phyloP scores from a whole-genome alignment of 2,113 vertebrate species.

The Sminthopsis crassicaudata region DNA sequence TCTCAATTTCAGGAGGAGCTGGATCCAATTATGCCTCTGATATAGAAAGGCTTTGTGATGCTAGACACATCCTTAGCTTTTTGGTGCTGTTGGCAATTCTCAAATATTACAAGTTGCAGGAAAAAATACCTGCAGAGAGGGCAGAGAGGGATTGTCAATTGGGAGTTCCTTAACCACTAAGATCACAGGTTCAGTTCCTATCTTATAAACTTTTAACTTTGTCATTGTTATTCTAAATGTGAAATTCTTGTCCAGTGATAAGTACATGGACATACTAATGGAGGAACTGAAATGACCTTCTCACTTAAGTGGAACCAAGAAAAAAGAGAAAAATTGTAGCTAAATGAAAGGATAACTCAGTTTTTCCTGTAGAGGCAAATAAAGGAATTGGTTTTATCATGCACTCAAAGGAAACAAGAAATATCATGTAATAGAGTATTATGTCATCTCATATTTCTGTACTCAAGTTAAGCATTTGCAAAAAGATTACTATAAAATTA shows the following conservation, averaged over 20 bases:
- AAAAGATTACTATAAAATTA: not conserved
- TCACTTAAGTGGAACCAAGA: not conserved
- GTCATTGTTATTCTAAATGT: not conserved
- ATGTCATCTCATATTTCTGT: not conserved
- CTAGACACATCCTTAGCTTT: not conserved
- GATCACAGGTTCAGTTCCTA: not conserved
- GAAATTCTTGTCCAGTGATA: not conserved
- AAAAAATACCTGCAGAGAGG: not conserved
- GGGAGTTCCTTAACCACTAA: not conserved
- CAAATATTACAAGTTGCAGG: not conserved
- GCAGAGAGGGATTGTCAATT: not conserved
- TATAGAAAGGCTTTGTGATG: not conserved
- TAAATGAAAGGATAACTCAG: not conserved
- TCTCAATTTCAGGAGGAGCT: not conserved
- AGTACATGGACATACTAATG: not conserved
- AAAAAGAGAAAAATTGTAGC: not conserved
- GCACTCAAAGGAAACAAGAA: not conserved
- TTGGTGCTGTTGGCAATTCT: not conserved
- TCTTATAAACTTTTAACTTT: not conserved
- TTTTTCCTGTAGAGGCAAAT: not conserved
- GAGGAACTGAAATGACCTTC: not conserved
- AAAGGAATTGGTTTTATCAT: not conserved
- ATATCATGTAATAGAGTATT: not conserved
- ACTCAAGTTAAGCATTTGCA: not conserved
- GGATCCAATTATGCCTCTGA: not conserved